phyloP scores from a whole-genome alignment of 1,140 invertebrate species.

The Brachionus manjavacas region DNA sequence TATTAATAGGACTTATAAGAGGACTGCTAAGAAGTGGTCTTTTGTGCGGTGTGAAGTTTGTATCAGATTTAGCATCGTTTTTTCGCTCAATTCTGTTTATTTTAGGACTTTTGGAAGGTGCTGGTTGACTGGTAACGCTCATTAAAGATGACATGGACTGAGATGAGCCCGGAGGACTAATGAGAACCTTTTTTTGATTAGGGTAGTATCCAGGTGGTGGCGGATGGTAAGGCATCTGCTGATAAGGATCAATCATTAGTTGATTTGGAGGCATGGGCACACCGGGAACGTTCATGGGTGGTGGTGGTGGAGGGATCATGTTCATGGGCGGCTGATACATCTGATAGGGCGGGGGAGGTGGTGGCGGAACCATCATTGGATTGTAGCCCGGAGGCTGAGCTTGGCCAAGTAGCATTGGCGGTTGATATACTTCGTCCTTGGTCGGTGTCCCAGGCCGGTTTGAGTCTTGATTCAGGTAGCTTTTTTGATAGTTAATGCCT shows the following conservation, averaged over 20 bases:
- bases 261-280: not conserved
- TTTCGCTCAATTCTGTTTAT: not conserved
- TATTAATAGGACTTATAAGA: not conserved
- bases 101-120: slow-evolving; percentile 2
- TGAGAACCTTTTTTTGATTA: not conserved
- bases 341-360: not conserved
- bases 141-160: not conserved
- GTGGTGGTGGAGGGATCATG: slow-evolving; percentile 10
- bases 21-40: not conserved
- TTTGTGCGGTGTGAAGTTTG: not conserved
- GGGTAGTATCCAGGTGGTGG: slow-evolving; percentile 10
- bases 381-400: not conserved
- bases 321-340: not conserved
- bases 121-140: not conserved
- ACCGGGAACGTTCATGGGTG: not conserved
- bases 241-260: not conserved
- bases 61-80: not conserved
- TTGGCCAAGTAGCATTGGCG: not conserved
- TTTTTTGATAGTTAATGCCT: not conserved
- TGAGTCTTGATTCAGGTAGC: not conserved
- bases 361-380: not conserved
- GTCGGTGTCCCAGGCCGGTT: slow-evolving; percentile 9
- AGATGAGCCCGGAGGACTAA: not conserved
- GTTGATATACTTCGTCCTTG: slow-evolving; percentile 22
- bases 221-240: slow-evolving; percentile 8